Evolutionary conservation across 2,888 invertebrate species (phyloP), one percentile per base, ranked within the genome.

Genomic region (Microchrysa polita): DNA sequence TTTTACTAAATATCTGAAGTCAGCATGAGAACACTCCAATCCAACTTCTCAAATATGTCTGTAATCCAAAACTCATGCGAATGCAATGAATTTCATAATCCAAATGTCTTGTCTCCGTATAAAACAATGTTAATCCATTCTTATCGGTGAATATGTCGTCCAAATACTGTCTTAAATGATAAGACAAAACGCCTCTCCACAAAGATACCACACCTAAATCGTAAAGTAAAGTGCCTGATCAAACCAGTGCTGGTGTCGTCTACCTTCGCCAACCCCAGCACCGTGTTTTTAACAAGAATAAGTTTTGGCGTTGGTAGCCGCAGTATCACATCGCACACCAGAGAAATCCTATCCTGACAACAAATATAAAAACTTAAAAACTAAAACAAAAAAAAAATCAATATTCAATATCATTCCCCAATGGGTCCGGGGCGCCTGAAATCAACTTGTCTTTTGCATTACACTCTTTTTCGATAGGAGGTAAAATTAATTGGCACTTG

Each of bases 401-500:
- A 48, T 2, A 48, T 10, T 48, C 5, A n/a, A n/a, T n/a, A n/a
- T n/a, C n/a, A n/a, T n/a, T n/a, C n/a, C 12, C 48, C 16, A 12
- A n/a, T 12, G 48, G n/a, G n/a, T n/a, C 48, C 48, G 48, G 48
- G n/a, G 65, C 65, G 65, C 65, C 65, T 44, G 44, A 18, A 34
- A 44, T 65, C 65, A 34, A 12, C 12, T 48, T 48, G 14, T 44
- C 48, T 18, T 48, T 48, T 48, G 48, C 12, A 48, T 48, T 34
- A 34, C 27, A 34, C n/a, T n/a, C 42, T 48, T 48, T 48, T 34
- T 40, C 61, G 67, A 67, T 67, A 57, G 40, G 55, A 48, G 14
- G 69, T 34, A 55, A 69, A 69, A 69, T 69, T 69, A 69, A 69
- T 69, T 69, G 69, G 69, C 69, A 57, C 55, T 55, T 69, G 69